These are phyloP conservation scores for Lordiphosa collinella DNA, from an alignment of 1,140 invertebrate genomes.

Conservation along the genomic window DNA sequence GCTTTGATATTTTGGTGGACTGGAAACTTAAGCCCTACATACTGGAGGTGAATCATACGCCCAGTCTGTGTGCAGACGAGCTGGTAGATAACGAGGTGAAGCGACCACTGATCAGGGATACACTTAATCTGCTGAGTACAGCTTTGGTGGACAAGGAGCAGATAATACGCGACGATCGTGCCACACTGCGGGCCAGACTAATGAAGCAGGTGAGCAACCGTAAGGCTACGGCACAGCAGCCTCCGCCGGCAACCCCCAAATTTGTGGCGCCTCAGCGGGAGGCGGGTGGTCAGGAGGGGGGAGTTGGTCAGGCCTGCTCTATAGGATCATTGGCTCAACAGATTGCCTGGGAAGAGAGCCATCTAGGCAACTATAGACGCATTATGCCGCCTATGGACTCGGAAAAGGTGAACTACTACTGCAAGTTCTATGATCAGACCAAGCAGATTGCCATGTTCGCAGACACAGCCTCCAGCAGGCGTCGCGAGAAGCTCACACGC, in stretches of 20 bases:
- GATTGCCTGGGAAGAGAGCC: conserved; percentile 87
- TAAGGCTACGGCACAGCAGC: conserved; percentile 82
- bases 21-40: conserved; percentile 90
- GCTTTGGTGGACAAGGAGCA: conserved; percentile 88
- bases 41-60: conserved; percentile 94
- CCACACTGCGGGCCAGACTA: conserved; percentile 24
- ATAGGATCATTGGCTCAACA: conserved; percentile 82
- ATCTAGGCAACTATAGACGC: conserved; percentile 86
- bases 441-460: conserved; percentile 84
- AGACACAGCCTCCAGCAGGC: conserved; percentile 84
- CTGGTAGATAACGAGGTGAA: conserved; percentile 91
- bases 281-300: not conserved
- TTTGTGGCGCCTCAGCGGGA: not conserved
- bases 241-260: no score
- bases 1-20: conserved; percentile 94
- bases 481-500: conserved; percentile 22
- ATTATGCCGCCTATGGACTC: conserved; percentile 64
- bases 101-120: conserved; percentile 88
- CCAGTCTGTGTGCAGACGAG: conserved; percentile 92
- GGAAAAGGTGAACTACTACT: conserved; percentile 62
- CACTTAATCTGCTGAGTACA: conserved; percentile 90
- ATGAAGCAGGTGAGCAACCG: conserved; percentile 28
- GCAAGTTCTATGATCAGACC: conserved; percentile 83
- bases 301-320: conserved; percentile 38
- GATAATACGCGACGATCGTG: conserved; percentile 86